A percentile compares a stretch with the other conserved stretches of the same genome.
Evolutionary conservation across 2,888 invertebrate species (phyloP).

Genomic region (Metopia argyrocephala): DNA sequence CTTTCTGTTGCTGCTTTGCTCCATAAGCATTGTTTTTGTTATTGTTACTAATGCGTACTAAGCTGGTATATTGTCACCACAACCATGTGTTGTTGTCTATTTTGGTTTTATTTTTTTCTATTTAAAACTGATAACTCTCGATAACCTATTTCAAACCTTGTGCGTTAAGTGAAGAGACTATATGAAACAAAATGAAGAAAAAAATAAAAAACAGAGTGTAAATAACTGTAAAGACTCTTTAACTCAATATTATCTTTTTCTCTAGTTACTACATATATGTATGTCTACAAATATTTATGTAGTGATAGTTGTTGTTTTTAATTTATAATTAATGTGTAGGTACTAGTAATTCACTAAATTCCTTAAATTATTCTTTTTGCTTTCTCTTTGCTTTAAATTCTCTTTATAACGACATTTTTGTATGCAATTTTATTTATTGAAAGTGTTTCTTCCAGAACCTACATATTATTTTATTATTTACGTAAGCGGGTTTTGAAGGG

Average conservation of each 20-base stretch:
- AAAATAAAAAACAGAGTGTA: constrained; percentile 3
- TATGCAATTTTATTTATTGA: no score
- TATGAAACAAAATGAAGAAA: not conserved
- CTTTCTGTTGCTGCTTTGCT: constrained; percentile 18
- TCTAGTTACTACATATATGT: no score
- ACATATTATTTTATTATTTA: no score
- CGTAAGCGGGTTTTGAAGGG: no score
- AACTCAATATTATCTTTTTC: constrained; percentile 25
- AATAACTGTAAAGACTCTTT: constrained; percentile 41
- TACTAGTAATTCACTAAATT: no score
- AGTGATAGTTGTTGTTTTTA: not conserved
- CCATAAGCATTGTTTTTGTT: constrained; percentile 23
- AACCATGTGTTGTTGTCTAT: constrained; percentile 47
- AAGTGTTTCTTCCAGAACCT: no score
- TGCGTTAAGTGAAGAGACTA: constrained; percentile 23
- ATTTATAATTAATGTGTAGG: no score
- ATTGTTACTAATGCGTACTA: constrained; percentile 11
- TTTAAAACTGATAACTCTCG: constrained; percentile 58
- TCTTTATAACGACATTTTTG: no score
- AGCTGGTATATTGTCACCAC: constrained; percentile 56
- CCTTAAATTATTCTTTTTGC: no score
- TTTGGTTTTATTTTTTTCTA: constrained; percentile 14
- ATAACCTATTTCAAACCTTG: constrained; percentile 62
- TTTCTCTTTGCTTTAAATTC: no score
- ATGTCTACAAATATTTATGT: no score